A percentile compares a stretch with the other conserved stretches of the same genome.
phyloP scores from a whole-genome alignment of 1,140 invertebrate species.

The Panagrolaimus sp. region DNA sequence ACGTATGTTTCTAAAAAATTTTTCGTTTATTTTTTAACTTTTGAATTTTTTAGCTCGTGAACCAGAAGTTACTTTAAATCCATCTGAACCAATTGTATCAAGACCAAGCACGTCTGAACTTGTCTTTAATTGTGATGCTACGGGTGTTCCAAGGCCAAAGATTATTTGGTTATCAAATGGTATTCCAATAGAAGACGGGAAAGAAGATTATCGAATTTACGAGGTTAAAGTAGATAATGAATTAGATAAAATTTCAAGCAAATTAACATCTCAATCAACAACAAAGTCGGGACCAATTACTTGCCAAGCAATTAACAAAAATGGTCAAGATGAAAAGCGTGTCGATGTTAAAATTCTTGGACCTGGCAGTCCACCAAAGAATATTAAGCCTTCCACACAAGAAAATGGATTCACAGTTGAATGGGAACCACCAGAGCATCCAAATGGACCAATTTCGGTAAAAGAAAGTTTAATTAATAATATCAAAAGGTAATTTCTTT shows the following conservation, averaged over 20 bases:
- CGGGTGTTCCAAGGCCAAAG: conserved; percentile 54
- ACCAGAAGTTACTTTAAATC: conserved; percentile 39
- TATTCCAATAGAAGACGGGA: conserved; percentile 48
- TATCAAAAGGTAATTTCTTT: conserved; percentile 14
- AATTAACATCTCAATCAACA: conserved; percentile 48
- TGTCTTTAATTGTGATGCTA: conserved; percentile 48
- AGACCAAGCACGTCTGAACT: conserved; percentile 49
- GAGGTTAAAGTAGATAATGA: conserved; percentile 43
- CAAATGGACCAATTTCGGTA: conserved; percentile 52
- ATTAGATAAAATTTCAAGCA: conserved; percentile 45
- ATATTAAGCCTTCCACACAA: conserved; percentile 43
- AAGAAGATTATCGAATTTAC: conserved; percentile 55
- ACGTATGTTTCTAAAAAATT: conserved; percentile 18
- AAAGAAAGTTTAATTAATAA: not conserved
- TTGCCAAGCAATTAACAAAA: conserved; percentile 53
- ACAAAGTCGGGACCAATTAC: conserved; percentile 46
- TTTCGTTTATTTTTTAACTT: not conserved
- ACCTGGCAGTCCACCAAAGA: conserved; percentile 46
- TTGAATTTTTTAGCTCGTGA: conserved; percentile 44
- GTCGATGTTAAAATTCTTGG: conserved; percentile 52
- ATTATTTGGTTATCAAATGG: conserved; percentile 56
- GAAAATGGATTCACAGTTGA: conserved; percentile 53
- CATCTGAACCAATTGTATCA: conserved; percentile 27
- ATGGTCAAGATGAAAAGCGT: conserved; percentile 47
- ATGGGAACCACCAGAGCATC: conserved; percentile 48